Conservation (phyloP, 2,797 vertebrate species). For the Microhierax caerulescens region DNA sequence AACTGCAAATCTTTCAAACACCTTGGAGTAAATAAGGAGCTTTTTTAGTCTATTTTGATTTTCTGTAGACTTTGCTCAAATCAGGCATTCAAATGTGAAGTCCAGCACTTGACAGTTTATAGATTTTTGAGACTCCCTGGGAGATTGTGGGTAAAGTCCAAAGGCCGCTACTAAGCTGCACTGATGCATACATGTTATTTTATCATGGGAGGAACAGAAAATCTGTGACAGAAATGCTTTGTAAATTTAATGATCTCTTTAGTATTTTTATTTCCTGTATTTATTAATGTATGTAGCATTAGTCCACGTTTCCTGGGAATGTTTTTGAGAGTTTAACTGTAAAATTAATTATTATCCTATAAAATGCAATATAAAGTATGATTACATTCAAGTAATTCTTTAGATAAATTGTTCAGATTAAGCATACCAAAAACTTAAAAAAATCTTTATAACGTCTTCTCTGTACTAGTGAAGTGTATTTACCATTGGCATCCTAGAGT, state of each 20-base stretch:
- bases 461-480: not conserved
- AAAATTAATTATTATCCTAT: not conserved
- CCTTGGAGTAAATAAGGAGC: not conserved
- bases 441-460: not conserved
- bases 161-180: not conserved
- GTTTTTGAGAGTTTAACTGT: not conserved
- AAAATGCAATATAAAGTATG: not conserved
- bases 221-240: not conserved
- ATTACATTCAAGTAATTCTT: not conserved
- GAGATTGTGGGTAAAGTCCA: not conserved
- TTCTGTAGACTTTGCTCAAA: not conserved
- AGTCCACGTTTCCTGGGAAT: not conserved
- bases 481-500: not conserved
- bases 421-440: not conserved
- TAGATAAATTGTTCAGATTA: not conserved
- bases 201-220: not conserved
- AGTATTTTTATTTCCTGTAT: not conserved
- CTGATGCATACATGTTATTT: not conserved
- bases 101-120: not conserved
- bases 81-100: not conserved
- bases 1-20: not conserved
- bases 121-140: not conserved
- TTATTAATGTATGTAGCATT: not conserved
- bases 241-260: not conserved
- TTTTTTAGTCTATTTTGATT: conserved; percentile 4